phyloP scores from a whole-genome alignment of 2,113 vertebrate genomes.

The Microcebus lehilahytsara region DNA sequence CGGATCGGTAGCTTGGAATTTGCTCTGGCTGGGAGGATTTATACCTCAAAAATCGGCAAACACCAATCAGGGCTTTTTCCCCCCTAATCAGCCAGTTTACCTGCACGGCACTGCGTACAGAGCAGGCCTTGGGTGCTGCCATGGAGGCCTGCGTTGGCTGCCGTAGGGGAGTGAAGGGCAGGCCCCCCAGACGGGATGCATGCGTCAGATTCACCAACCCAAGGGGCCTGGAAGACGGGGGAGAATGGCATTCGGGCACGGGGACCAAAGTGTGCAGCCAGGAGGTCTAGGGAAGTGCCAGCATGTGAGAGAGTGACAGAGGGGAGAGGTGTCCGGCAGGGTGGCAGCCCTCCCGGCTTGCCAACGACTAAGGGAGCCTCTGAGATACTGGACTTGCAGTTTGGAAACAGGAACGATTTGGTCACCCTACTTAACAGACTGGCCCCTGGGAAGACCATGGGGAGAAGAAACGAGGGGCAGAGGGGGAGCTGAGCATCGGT shows the following conservation, averaged over 20 bases:
- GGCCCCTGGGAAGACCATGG: not conserved
- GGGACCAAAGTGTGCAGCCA: not conserved
- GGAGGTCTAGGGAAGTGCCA: not conserved
- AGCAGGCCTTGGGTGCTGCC: not conserved
- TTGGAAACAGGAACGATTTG: not conserved
- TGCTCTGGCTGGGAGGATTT: not conserved
- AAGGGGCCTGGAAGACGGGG: not conserved
- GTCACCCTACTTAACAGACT: not conserved
- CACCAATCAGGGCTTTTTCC: too few species aligned
- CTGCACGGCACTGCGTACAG: fast-evolving
- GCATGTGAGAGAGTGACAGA: not conserved
- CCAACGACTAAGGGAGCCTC: not conserved
- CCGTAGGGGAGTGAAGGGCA: not conserved
- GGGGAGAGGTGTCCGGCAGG: not conserved
- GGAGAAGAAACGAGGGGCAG: not conserved
- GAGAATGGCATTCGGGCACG: not conserved
- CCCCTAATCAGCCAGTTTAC: not conserved
- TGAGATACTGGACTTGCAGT: not conserved
- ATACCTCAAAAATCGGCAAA: not conserved
- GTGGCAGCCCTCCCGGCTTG: not conserved
- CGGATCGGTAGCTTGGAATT: not conserved
- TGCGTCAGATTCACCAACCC: not conserved
- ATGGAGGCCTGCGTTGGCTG: not conserved
- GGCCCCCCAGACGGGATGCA: not conserved
- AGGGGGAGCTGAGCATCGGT: not conserved